Base-by-base conservation (phyloP, 2,797 vertebrate species). In the Arrhamphus sclerolepis region DNA sequence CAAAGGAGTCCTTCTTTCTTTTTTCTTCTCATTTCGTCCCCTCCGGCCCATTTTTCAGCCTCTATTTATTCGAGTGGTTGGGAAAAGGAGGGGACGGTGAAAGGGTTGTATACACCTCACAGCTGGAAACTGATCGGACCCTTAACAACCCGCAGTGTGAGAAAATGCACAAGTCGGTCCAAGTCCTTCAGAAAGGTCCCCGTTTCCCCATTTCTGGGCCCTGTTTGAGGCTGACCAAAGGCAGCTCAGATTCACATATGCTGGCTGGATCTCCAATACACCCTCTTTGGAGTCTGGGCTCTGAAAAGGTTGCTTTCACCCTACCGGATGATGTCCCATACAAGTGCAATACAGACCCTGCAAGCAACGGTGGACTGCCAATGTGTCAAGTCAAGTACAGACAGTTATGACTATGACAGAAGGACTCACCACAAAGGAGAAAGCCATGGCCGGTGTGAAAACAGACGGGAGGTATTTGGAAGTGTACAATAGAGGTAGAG, bases 101-200 rank as follows among this genome's bases (percentile, higher is more conserved):
- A 83, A 80, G 83, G 80, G 78, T 66, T 89, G 77, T 87, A 86
- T 86, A 87, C 80, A 63, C 76, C 78, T 87, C 90, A 90, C 89
- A 91, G 90, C 89, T 91, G 89, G 92, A 91, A 67, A 76, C 80
- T 86, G 84, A 89, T 86, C 75, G 85, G 68, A 87, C 78, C 78
- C 85, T 87, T 88, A 78, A 87, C 78, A 85, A 71, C 66, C 77
- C 81, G 49, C 48, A 66, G 77, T 71, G 87, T 84, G 88, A 89
- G 82, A 90, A 88, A 87, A 67, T 65, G 69, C 78, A 66, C 46
- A 56, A 40, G 65, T 78, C 61, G 63, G 43, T 78, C 72, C 55
- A 42, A 66, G 67, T 67, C 56, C 65, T 56, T 80, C 75, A 70
- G 69, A 81, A 81, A 44, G 26, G 21, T 41, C 51, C 44, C 41